phyloP scores from a whole-genome alignment of 30 jellyfish, hydroid and myxozoan species.

The Chrysaora quinquecirrha region DNA sequence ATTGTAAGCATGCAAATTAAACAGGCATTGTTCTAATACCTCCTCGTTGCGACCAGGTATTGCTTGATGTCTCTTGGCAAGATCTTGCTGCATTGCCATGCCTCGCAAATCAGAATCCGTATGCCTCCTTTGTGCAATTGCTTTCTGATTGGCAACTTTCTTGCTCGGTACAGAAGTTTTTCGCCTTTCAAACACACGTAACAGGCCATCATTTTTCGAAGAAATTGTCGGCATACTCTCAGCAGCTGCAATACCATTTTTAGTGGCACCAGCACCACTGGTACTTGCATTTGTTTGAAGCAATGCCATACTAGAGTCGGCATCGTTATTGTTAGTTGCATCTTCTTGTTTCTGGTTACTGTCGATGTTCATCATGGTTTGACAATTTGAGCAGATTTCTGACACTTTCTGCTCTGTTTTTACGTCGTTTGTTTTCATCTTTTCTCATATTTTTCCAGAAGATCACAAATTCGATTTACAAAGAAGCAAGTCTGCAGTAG shows the following conservation, averaged over 20 bases:
- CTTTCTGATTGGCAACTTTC: background rate
- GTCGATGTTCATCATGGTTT: too few relatives aligned
- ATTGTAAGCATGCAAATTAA: background rate
- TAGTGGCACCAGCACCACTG: too few relatives aligned
- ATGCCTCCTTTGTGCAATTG: too few relatives aligned
- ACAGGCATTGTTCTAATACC: background rate
- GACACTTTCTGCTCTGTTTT: background rate
- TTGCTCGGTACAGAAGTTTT: background rate
- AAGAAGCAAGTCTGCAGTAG: background rate
- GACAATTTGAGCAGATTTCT: background rate
- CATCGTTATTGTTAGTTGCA: too few relatives aligned
- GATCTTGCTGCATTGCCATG: background rate
- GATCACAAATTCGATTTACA: background rate
- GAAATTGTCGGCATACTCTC: too few relatives aligned
- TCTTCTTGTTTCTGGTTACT: too few relatives aligned
- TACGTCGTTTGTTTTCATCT: background rate
- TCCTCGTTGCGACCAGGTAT: background rate
- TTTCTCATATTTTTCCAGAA: background rate
- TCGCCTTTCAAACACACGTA: background rate
- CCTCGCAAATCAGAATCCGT: background rate
- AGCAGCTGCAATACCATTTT: too few relatives aligned
- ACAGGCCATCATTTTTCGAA: background rate
- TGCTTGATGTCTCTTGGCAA: too few relatives aligned
- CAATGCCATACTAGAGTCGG: too few relatives aligned
- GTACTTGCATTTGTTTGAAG: too few relatives aligned